Base-by-base conservation (phyloP, 1,140 invertebrate species). In the Arctopsyche grandis region DNA sequence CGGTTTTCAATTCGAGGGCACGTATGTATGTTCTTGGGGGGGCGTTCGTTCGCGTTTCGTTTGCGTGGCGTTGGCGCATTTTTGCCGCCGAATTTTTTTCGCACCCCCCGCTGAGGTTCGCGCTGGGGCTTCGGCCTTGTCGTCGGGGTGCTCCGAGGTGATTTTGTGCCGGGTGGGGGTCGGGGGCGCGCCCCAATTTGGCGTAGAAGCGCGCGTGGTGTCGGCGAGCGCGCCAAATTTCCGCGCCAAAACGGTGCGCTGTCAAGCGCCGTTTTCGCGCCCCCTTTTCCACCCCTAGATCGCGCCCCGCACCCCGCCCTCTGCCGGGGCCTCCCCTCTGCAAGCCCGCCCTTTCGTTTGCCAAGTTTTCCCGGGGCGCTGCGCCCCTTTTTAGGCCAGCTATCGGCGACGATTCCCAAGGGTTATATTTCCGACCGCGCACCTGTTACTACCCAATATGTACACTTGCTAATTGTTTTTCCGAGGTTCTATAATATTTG, bases 141-240 rank as follows among this genome's bases (percentile, higher is more conserved):
- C n/a, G n/a, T n/a, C 10, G 48, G 16, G 48, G 48, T 12, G 4
- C 48, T 52, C 12, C 4, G 48, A 4, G 10, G 1, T 12, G 12
- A 52, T 52, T 46, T 52, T 16, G 58, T 9, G 9, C 9, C 24
- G n/a, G 24, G 5, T 66, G 0, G 4, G 63, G 24, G 21, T 60
- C 10, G 21, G 21, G 24, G 63, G 19, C 16, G 16, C 12, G 21
- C 69, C 48, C 71, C 22, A 19, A 4, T 38, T 38, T 0, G 71
- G 1, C 16, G 43, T 1, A 14, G 9, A 66, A 66, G 21, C 24
- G 22, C 7, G 5, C 24, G 22, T 26, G 22, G 5, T 26, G 63
- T 24, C 48, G 48, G 12, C 22, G 24, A 66, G 71, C 71, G 44
- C 71, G 71, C 71, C 14, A 71, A 74, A 74, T 56, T 74, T 74